phyloP scores from a whole-genome alignment of 2,113 vertebrate genomes.

The Shinisaurus crocodilurus region DNA sequence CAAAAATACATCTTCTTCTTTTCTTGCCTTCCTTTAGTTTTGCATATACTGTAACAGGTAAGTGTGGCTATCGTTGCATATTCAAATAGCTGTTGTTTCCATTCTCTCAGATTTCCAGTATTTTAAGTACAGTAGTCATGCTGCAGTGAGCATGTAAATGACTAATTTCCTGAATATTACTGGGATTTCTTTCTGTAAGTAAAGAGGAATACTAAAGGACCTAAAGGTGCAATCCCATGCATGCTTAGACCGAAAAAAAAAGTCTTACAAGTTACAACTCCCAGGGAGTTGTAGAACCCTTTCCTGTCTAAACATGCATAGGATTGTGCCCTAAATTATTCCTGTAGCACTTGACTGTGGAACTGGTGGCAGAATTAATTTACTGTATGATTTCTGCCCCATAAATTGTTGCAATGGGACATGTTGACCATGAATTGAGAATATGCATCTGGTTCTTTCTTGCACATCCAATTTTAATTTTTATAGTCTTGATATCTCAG shows the following conservation, averaged over 20 bases:
- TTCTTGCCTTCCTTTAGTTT: too few relatives aligned
- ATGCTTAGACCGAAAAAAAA: neutral
- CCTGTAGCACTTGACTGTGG: neutral
- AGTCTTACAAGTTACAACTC: too few relatives aligned
- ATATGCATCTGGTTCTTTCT: neutral
- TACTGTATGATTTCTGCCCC: neutral
- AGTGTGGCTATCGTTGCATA: neutral
- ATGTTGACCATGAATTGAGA: neutral
- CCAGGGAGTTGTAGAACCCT: too few relatives aligned
- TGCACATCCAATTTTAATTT: constrained; percentile 7
- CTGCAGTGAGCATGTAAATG: neutral
- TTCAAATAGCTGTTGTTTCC: neutral
- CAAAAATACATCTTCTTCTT: too few relatives aligned
- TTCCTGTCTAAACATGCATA: too few relatives aligned
- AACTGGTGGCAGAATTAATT: neutral
- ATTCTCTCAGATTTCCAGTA: neutral
- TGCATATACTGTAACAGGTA: neutral
- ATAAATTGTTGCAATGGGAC: neutral
- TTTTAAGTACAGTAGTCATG: neutral
- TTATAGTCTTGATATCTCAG: constrained; percentile 39
- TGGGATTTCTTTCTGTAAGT: neutral
- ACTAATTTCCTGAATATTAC: neutral
- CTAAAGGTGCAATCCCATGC: neutral
- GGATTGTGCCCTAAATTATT: neutral
- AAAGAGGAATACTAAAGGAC: neutral